Evolutionary conservation across 2,888 invertebrate genomes (phyloP).

Genomic region (Herminia tarsipennalis): DNA sequence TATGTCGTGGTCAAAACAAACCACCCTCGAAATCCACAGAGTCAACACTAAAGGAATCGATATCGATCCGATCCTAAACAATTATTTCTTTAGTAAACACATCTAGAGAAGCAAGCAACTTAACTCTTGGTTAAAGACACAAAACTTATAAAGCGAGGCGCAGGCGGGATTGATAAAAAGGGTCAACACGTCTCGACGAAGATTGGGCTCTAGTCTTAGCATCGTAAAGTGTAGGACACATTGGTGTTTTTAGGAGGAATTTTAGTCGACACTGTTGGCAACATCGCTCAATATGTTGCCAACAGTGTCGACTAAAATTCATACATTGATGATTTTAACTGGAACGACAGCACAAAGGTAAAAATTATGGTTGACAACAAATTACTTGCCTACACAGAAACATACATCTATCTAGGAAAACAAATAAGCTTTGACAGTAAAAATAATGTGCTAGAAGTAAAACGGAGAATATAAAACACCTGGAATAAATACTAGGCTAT

Average conservation of each 20-base stretch:
- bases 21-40: no score
- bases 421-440: conserved; percentile 2
- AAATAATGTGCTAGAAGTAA: conserved; percentile 7
- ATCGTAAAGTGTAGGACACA: neutral
- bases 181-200: conserved; percentile 1
- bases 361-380: no score
- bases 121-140: conserved; percentile 1
- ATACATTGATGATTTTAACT: no score
- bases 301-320: no score
- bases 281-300: no score
- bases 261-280: no score
- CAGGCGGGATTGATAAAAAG: conserved; percentile 10
- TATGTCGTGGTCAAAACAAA: no score
- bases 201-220: neutral
- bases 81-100: conserved; percentile 4
- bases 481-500: conserved; percentile 16
- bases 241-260: no score
- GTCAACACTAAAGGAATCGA: neutral
- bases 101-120: neutral
- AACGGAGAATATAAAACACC: conserved; percentile 12
- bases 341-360: no score
- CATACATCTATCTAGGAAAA: conserved; percentile 10
- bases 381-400: no score
- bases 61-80: conserved; percentile 1
- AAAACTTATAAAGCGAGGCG: conserved; percentile 1